Percentiles rank a stretch among this genome's conserved stretches.
Evolutionary conservation across 2,113 vertebrate genomes (phyloP).

Genomic region (Cathartes aura): DNA sequence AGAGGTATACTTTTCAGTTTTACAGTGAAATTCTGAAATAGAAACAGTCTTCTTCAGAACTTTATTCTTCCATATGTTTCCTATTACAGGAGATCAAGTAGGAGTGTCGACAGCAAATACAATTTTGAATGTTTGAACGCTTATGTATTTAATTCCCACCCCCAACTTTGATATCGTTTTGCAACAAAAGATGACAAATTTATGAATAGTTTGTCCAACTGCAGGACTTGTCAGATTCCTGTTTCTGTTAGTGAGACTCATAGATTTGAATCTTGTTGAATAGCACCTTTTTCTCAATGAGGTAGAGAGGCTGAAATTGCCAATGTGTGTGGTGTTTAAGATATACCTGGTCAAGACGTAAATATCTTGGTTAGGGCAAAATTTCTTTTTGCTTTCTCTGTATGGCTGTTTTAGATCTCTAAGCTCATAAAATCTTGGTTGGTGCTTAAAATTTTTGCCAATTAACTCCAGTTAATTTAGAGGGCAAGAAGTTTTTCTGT

Average conservation of each 20-base stretch:
- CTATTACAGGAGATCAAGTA: neutral
- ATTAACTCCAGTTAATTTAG: neutral
- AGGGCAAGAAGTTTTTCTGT: neutral
- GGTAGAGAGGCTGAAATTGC: neutral
- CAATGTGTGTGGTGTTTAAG: neutral
- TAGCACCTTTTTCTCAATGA: neutral
- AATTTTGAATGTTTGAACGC: neutral
- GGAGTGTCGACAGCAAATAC: neutral
- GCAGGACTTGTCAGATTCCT: neutral
- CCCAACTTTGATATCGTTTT: neutral
- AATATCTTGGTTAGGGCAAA: neutral
- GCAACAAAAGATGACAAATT: neutral
- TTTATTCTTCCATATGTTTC: neutral
- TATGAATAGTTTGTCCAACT: neutral
- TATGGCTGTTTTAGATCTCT: neutral
- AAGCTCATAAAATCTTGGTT: neutral
- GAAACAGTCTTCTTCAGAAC: neutral
- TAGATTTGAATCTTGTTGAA: neutral
- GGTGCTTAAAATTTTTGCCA: neutral
- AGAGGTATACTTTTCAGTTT: neutral
- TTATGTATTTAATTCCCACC: neutral
- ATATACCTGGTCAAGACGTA: neutral
- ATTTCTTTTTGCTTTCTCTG: neutral
- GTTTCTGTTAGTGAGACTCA: neutral
- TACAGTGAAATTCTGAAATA: neutral